A percentile compares a stretch with the other conserved stretches of the same genome.
Conservation (phyloP, 2,113 vertebrate genomes). For the Cervus canadensis region DNA sequence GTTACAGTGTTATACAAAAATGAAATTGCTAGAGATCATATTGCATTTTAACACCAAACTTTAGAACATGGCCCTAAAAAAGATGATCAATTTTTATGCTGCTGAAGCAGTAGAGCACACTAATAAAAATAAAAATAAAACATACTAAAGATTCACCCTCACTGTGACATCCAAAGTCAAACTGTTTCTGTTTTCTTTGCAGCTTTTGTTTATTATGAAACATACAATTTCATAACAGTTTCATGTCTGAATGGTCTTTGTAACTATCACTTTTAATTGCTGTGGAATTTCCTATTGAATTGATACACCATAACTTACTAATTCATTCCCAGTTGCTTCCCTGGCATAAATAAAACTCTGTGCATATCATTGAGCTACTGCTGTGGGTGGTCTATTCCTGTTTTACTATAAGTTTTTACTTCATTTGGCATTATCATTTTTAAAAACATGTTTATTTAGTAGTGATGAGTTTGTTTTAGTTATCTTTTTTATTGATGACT, state of each 20-base stretch:
- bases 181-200: neutral
- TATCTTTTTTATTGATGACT: neutral
- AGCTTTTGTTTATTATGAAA: neutral
- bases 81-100: neutral
- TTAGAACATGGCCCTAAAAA: neutral
- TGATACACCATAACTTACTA: neutral
- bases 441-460: neutral
- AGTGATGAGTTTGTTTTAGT: neutral
- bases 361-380: neutral
- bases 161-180: neutral
- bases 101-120: neutral
- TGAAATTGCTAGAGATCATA: neutral
- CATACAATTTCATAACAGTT: neutral
- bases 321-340: neutral
- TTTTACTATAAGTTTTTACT: neutral
- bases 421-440: neutral
- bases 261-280: neutral
- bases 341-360: neutral
- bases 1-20: neutral
- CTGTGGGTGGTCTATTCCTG: neutral
- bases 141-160: neutral
- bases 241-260: neutral
- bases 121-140: conserved; percentile 32
- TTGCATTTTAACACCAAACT: conserved; percentile 30
- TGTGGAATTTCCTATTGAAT: neutral